These are phyloP conservation scores for Gephyroberyx darwinii DNA, from an alignment of 2,797 vertebrate genomes.

Conservation along the genomic window DNA sequence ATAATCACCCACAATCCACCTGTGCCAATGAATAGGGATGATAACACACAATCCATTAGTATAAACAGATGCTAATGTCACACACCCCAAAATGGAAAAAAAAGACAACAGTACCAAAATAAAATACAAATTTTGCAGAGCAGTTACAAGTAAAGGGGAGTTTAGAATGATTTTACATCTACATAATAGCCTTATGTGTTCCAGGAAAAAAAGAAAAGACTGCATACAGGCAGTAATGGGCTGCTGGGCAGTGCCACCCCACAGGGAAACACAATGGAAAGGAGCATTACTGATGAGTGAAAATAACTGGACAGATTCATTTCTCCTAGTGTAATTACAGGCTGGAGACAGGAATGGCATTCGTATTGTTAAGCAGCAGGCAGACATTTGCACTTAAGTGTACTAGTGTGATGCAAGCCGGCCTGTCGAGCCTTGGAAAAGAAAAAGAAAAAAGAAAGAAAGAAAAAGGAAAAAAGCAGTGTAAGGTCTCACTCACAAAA, in stretches of 20 bases:
- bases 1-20: constrained; percentile 64
- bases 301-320: constrained; percentile 78
- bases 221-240: constrained; percentile 71
- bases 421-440: constrained; percentile 12
- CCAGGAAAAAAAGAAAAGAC: constrained; percentile 32
- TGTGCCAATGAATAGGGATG: constrained; percentile 66
- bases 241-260: constrained; percentile 74
- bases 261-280: constrained; percentile 74
- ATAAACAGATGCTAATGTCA: constrained; percentile 71
- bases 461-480: constrained; percentile 20
- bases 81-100: constrained; percentile 36
- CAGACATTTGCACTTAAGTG: constrained; percentile 69
- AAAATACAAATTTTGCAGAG: constrained; percentile 46
- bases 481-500: constrained; percentile 32
- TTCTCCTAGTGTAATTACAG: constrained; percentile 79
- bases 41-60: constrained; percentile 70
- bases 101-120: constrained; percentile 42
- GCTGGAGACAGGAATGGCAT: constrained; percentile 66
- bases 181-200: constrained; percentile 70
- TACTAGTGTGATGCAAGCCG: constrained; percentile 48
- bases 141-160: constrained; percentile 56
- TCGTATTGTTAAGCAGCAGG: constrained; percentile 65
- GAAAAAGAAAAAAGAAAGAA: constrained; percentile 12
- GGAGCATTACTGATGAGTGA: constrained; percentile 75
- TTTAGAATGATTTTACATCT: constrained; percentile 72